A percentile compares a stretch with the other conserved stretches of the same genome.
These are phyloP conservation scores for Chelidonichthys spinosus DNA, from an alignment of 2,797 vertebrate genomes.

Conservation along the genomic window DNA sequence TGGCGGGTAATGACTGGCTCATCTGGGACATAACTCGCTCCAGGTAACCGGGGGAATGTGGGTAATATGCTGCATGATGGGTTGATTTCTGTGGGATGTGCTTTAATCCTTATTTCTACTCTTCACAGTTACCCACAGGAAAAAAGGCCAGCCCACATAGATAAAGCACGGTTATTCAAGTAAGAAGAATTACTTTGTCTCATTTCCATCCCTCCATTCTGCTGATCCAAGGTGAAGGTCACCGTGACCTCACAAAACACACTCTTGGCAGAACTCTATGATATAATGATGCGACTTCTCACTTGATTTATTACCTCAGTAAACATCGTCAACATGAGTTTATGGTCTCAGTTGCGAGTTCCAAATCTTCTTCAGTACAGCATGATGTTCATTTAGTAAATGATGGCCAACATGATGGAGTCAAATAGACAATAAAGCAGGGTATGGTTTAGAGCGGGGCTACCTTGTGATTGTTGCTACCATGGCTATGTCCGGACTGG, in stretches of 20 bases:
- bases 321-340: background rate
- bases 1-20: slow-evolving; percentile 94
- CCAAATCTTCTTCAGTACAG: no score
- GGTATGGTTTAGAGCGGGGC: no score
- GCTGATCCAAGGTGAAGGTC: background rate
- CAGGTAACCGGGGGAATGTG: slow-evolving; percentile 82
- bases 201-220: accelerated
- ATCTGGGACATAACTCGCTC: slow-evolving; percentile 97
- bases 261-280: background rate
- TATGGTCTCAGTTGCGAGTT: background rate
- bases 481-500: background rate
- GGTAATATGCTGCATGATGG: background rate
- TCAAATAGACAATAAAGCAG: no score
- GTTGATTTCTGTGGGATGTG: background rate
- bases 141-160: slow-evolving; percentile 92
- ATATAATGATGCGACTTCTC: background rate
- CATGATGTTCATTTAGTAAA: background rate
- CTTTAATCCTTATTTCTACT: slow-evolving; percentile 30
- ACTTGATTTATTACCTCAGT: background rate
- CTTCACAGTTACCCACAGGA: slow-evolving; percentile 93
- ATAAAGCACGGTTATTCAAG: slow-evolving; percentile 92
- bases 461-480: no score
- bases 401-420: no score
- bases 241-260: background rate
- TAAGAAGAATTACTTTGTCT: slow-evolving; percentile 58